Evolutionary conservation across 2,113 vertebrate species (phyloP).

Genomic region (Agelaius tricolor): DNA sequence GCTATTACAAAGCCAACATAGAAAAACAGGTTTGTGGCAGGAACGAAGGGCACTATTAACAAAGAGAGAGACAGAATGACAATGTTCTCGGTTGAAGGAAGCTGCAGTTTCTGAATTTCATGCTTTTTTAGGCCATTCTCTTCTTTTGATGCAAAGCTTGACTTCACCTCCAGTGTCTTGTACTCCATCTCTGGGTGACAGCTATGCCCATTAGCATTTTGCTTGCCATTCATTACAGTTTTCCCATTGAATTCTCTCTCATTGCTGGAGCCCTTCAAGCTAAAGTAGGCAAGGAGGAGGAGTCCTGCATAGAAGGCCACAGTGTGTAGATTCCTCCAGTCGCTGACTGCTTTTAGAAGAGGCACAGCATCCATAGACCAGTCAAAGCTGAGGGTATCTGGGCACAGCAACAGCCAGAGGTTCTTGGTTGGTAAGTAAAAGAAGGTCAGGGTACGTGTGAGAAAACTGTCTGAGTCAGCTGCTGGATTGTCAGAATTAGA

Average conservation of each 20-base stretch:
- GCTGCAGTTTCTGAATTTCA: slow-evolving; percentile 75
- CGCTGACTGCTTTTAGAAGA: slow-evolving; percentile 84
- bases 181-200: slow-evolving; percentile 84
- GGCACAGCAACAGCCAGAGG: slow-evolving; percentile 93
- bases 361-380: slow-evolving; percentile 99
- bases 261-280: slow-evolving; percentile 76
- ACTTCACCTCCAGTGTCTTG: slow-evolving; percentile 74
- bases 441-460: slow-evolving; percentile 90
- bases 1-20: slow-evolving; percentile 99
- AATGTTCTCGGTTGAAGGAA: slow-evolving; percentile 91
- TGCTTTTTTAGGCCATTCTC: slow-evolving; percentile 88
- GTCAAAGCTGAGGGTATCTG: slow-evolving; percentile 95
- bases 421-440: slow-evolving; percentile 91
- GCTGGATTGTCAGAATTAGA: slow-evolving; percentile 99
- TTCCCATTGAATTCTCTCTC: slow-evolving; percentile 84
- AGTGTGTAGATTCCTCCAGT: slow-evolving; percentile 92
- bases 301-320: slow-evolving; percentile 86
- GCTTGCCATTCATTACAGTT: slow-evolving; percentile 87
- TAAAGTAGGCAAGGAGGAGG: slow-evolving; percentile 81
- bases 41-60: slow-evolving; percentile 91
- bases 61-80: slow-evolving; percentile 92
- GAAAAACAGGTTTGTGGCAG: slow-evolving; percentile 98
- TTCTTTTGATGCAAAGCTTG: slow-evolving; percentile 72
- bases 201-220: slow-evolving; percentile 89
- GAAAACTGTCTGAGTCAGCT: slow-evolving; percentile 87